Evolutionary conservation across 2,888 invertebrate genomes (phyloP).

Genomic region (Eristalis arbustorum): DNA sequence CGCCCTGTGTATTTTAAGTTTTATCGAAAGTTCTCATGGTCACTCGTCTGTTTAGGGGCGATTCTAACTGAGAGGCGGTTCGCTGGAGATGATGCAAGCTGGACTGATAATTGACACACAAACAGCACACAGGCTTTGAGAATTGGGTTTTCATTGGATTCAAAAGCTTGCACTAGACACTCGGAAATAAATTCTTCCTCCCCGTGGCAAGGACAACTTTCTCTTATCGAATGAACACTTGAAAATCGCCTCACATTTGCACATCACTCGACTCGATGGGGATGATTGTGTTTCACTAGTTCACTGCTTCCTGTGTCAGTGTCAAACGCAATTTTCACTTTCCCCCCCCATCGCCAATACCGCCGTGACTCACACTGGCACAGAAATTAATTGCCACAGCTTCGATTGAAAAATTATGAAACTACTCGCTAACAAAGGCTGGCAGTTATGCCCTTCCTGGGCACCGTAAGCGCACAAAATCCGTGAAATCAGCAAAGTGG

Average conservation of each 20-base stretch:
- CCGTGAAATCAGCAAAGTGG: conserved; percentile 33
- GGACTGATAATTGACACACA: not conserved
- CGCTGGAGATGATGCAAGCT: not conserved
- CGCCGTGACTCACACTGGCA: conserved; percentile 23
- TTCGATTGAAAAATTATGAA: conserved; percentile 45
- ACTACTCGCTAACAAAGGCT: conserved; percentile 10
- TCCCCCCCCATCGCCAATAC: not conserved
- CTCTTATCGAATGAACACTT: not conserved
- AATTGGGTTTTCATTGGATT: too few relatives aligned
- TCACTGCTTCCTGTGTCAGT: conserved; percentile 15
- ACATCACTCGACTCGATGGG: not conserved
- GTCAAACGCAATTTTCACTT: conserved; percentile 24
- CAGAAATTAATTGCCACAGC: conserved; percentile 4
- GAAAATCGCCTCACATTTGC: not conserved
- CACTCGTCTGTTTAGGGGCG: not conserved
- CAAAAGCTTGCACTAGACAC: not conserved
- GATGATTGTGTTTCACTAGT: not conserved
- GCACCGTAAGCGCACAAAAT: conserved; percentile 5
- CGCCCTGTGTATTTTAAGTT: not conserved
- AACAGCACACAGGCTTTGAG: too few relatives aligned
- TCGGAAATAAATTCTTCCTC: not conserved
- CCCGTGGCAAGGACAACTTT: not conserved
- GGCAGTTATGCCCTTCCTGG: conserved; percentile 21
- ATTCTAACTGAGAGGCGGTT: not conserved
- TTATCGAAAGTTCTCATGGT: not conserved